A percentile compares a stretch with the other conserved stretches of the same genome.
phyloP scores from a whole-genome alignment of 1,140 invertebrate species.

The Heliconius hewitsoni region DNA sequence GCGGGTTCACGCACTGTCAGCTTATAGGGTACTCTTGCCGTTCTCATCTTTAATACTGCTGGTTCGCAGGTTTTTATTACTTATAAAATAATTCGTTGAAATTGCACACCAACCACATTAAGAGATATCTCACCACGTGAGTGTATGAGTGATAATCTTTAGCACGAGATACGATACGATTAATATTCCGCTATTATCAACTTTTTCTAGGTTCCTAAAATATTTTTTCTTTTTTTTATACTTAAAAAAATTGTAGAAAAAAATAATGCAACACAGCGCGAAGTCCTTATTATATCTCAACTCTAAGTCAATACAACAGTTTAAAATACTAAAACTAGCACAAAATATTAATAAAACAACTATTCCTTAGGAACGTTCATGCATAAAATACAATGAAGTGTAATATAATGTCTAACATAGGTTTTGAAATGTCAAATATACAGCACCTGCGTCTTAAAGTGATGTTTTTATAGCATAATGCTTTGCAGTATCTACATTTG shows the following conservation, averaged over 20 bases:
- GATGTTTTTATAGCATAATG: slow-evolving; percentile 9
- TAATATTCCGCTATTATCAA: no score
- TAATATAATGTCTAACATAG: background rate
- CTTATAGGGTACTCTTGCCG: no score
- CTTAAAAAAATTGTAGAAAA: background rate
- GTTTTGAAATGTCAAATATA: background rate
- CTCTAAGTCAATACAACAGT: background rate
- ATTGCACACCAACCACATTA: no score
- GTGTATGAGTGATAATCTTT: no score
- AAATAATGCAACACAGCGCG: background rate
- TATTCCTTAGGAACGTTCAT: background rate
- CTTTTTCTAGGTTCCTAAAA: no score
- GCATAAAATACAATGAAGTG: slow-evolving; percentile 3
- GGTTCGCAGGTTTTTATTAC: no score
- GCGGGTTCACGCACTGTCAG: no score
- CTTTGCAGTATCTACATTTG: background rate
- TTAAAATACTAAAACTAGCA: slow-evolving; percentile 7
- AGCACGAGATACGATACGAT: no score
- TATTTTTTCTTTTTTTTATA: no score
- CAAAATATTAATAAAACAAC: slow-evolving; percentile 14
- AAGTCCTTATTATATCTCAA: background rate
- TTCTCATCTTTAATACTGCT: no score
- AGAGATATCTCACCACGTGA: no score
- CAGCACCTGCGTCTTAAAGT: slow-evolving; percentile 3
- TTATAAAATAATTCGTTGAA: no score